These are phyloP conservation scores for Pimephales promelas DNA, from an alignment of 2,113 vertebrate genomes.

Conservation along the genomic window DNA sequence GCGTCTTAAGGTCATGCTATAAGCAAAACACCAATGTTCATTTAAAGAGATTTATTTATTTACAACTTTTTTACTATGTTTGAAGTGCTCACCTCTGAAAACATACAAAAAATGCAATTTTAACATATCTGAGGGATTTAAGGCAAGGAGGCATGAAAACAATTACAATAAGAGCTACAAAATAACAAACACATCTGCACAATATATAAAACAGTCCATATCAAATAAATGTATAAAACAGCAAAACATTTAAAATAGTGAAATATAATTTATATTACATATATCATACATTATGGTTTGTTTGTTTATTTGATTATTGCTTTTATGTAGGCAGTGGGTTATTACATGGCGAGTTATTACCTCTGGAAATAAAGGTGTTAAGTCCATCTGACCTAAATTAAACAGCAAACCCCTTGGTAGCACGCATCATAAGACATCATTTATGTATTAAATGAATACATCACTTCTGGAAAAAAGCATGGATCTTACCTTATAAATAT, in stretches of 20 bases:
- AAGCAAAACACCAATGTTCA: not conserved
- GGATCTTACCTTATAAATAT: too few species aligned
- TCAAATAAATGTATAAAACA: not conserved
- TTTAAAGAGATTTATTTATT: too few species aligned
- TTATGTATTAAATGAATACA: not conserved
- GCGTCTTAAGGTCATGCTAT: not conserved
- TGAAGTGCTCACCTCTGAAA: not conserved
- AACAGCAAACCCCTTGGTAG: not conserved
- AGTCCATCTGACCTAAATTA: not conserved
- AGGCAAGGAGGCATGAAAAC: not conserved
- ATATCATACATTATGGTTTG: not conserved
- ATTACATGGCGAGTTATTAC: not conserved
- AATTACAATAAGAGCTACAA: slow-evolving; percentile 5
- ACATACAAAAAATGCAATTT: slow-evolving; percentile 7
- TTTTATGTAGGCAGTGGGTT: slow-evolving; percentile 1
- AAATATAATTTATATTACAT: not conserved
- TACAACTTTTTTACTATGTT: not conserved
- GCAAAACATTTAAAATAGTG: not conserved
- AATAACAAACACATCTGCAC: not conserved
- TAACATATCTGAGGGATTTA: not conserved
- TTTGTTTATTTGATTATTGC: not conserved
- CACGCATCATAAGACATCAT: not conserved
- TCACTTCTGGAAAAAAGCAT: too few species aligned
- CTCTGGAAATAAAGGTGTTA: not conserved
- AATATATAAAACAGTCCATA: not conserved